Evolutionary conservation across 2,888 invertebrate species (phyloP).

Genomic region (Athrips mouffetella): DNA sequence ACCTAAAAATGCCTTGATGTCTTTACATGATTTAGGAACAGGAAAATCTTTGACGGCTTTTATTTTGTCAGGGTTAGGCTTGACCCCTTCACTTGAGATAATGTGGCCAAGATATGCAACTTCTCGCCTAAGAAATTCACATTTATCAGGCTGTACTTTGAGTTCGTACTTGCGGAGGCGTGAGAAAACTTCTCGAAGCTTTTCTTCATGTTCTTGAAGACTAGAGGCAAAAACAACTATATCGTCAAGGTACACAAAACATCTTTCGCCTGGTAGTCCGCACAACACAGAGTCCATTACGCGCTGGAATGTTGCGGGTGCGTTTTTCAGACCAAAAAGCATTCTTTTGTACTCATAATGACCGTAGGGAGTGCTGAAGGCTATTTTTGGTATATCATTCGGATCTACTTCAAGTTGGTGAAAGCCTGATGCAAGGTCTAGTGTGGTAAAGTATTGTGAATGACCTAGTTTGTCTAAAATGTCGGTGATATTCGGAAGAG

Average conservation of each 20-base stretch:
- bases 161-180: conserved; percentile 28
- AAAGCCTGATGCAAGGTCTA: conserved; percentile 17
- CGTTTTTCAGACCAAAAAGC: conserved; percentile 35
- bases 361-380: conserved; percentile 1
- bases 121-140: conserved; percentile 39
- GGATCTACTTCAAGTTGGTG: conserved; percentile 15
- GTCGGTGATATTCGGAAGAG: not conserved
- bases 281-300: conserved; percentile 30
- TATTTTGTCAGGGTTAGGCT: conserved; percentile 41
- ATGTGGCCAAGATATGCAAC: conserved; percentile 46
- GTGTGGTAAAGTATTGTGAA: conserved; percentile 16
- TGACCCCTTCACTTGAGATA: conserved; percentile 39
- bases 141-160: conserved; percentile 41
- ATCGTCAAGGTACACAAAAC: conserved; percentile 36
- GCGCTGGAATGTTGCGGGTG: conserved; percentile 36
- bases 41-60: conserved; percentile 31
- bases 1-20: conserved; percentile 38
- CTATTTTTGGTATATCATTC: conserved; percentile 7
- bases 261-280: conserved; percentile 28
- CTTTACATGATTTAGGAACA: conserved; percentile 32
- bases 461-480: conserved; percentile 13
- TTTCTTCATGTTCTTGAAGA: conserved; percentile 35
- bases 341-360: conserved; percentile 28
- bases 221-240: conserved; percentile 31
- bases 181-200: conserved; percentile 32